A percentile compares a stretch with the other conserved stretches of the same genome.
Conservation (phyloP, 2,113 vertebrate species). For the Meleagris gallopavo region DNA sequence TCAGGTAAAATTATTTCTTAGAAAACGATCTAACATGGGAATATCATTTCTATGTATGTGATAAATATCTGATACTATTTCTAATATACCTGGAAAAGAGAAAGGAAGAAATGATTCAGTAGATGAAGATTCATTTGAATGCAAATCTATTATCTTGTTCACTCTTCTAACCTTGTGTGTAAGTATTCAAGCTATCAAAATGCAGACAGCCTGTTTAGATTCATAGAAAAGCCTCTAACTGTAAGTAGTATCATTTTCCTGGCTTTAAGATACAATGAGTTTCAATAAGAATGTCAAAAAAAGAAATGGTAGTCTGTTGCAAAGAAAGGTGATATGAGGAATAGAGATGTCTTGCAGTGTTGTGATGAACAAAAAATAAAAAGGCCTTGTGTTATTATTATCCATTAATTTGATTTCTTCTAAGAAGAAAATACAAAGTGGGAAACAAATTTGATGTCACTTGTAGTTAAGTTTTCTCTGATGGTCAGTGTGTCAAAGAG, state of each 20-base stretch:
- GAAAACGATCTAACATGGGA: neutral
- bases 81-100: neutral
- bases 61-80: neutral
- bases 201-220: neutral
- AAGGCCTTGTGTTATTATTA: neutral
- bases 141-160: neutral
- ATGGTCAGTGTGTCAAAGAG: neutral
- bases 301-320: neutral
- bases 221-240: neutral
- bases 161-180: neutral
- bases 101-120: neutral
- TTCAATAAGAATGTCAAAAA: neutral
- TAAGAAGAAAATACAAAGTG: neutral
- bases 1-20: neutral
- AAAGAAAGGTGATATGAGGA: neutral
- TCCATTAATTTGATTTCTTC: neutral
- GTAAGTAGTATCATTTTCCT: neutral
- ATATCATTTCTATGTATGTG: neutral
- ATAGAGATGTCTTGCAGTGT: neutral
- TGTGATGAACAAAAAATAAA: neutral
- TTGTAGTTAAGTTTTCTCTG: neutral
- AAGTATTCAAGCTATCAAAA: neutral
- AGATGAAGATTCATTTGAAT: neutral
- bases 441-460: neutral
- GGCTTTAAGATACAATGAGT: fast-evolving